These are phyloP conservation scores for Dimorphilus gyrociliatus DNA, from an alignment of 2,888 invertebrate genomes.

Conservation along the genomic window DNA sequence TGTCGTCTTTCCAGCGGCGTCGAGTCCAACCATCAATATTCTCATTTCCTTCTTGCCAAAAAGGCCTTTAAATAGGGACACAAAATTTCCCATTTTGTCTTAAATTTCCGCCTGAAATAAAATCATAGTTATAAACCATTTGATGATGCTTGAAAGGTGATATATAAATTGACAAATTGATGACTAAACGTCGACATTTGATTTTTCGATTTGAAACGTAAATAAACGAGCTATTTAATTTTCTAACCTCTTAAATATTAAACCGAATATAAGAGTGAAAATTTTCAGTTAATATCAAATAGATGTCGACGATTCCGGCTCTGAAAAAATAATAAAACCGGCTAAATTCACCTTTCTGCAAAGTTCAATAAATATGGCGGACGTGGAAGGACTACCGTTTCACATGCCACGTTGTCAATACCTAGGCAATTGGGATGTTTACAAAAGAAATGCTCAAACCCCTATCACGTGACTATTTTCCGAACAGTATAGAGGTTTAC, in stretches of 20 bases:
- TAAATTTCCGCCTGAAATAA: neutral
- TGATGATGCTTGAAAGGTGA: neutral
- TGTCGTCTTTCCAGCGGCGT: conserved; percentile 99
- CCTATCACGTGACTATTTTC: conserved; percentile 3
- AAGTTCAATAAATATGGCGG: conserved; percentile 2
- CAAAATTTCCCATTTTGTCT: conserved; percentile 80
- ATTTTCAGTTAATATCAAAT: conserved; percentile 1
- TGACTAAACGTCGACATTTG: no score
- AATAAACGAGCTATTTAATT: neutral
- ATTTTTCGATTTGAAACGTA: neutral
- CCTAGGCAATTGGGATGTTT: conserved; percentile 3
- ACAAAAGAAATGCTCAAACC: conserved; percentile 1
- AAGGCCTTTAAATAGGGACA: conserved; percentile 92
- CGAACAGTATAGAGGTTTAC: no score
- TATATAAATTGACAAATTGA: no score
- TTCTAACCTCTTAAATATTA: neutral
- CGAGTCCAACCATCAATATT: conserved; percentile 97
- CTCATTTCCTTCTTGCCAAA: conserved; percentile 99
- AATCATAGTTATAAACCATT: neutral
- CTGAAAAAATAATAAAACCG: no score
- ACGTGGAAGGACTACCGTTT: conserved; percentile 3
- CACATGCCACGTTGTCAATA: conserved; percentile 4
- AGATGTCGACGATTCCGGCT: no score
- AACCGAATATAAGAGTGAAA: no score
- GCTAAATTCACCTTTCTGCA: no score